Evolutionary conservation across 2,888 invertebrate species (phyloP).

Genomic region (Emesis russula): DNA sequence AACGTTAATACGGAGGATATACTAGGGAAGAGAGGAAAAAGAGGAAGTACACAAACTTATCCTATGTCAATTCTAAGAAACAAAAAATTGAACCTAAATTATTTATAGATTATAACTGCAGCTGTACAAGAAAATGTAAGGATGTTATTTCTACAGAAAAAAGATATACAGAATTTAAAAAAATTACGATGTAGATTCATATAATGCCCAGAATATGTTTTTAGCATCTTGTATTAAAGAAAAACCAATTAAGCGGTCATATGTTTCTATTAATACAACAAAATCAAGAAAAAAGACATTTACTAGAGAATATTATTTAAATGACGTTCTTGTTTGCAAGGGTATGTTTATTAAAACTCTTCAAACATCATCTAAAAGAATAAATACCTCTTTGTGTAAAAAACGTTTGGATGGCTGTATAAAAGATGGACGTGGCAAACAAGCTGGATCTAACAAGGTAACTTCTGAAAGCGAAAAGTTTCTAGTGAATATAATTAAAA

Average conservation of each 20-base stretch:
- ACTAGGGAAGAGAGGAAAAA: slow-evolving; percentile 4
- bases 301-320: slow-evolving; percentile 46
- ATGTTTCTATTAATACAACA: neutral
- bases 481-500: too few relatives aligned
- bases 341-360: slow-evolving; percentile 65
- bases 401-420: slow-evolving; percentile 31
- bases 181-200: too few relatives aligned
- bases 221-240: too few relatives aligned
- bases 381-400: slow-evolving; percentile 55
- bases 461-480: too few relatives aligned
- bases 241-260: too few relatives aligned
- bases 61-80: slow-evolving; percentile 49
- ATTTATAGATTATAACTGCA: slow-evolving; percentile 61
- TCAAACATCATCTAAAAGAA: slow-evolving; percentile 65
- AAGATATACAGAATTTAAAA: too few relatives aligned
- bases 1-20: too few relatives aligned
- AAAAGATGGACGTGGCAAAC: too few relatives aligned
- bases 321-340: slow-evolving; percentile 53
- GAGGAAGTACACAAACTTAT: slow-evolving; percentile 45
- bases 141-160: too few relatives aligned
- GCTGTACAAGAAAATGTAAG: slow-evolving; percentile 48
- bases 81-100: slow-evolving; percentile 61
- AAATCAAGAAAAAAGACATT: slow-evolving; percentile 55
- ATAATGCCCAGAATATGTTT: too few relatives aligned
- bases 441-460: too few relatives aligned